phyloP scores from a whole-genome alignment of 2,113 vertebrate genomes.

The Pterophyllum scalare region DNA sequence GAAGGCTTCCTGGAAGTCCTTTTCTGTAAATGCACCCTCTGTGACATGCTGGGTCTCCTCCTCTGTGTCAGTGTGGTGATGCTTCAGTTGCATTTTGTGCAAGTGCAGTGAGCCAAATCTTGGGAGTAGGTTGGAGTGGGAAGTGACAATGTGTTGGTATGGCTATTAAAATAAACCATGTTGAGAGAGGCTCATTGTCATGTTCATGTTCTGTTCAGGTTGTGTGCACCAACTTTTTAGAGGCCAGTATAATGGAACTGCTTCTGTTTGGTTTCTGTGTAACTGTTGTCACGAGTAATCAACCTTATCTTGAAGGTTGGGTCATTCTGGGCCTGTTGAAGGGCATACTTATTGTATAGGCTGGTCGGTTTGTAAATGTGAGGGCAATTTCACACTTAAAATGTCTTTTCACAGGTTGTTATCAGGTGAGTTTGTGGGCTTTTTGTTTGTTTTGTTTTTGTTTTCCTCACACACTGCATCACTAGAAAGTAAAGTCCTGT shows the following conservation, averaged over 20 bases:
- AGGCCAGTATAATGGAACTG: neutral
- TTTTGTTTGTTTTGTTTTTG: no score
- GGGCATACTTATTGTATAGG: no score
- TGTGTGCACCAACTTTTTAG: neutral
- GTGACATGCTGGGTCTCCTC: neutral
- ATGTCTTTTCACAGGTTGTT: no score
- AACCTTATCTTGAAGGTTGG: neutral
- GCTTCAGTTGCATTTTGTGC: no score
- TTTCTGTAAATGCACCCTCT: neutral
- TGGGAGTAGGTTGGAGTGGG: neutral
- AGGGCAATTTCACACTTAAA: no score
- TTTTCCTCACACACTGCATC: no score
- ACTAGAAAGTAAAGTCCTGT: no score
- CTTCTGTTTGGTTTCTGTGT: neutral
- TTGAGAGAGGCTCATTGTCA: neutral
- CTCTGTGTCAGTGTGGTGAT: no score
- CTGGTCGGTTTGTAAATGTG: no score
- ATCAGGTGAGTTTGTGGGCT: no score
- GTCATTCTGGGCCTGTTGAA: no score
- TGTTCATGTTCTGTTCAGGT: neutral
- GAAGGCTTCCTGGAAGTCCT: neutral
- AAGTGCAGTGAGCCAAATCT: neutral
- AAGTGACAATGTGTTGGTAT: neutral
- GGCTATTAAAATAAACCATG: neutral
- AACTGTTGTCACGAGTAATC: neutral